These are phyloP conservation scores for Thelaira solivaga DNA, from an alignment of 2,888 invertebrate species.

Conservation along the genomic window DNA sequence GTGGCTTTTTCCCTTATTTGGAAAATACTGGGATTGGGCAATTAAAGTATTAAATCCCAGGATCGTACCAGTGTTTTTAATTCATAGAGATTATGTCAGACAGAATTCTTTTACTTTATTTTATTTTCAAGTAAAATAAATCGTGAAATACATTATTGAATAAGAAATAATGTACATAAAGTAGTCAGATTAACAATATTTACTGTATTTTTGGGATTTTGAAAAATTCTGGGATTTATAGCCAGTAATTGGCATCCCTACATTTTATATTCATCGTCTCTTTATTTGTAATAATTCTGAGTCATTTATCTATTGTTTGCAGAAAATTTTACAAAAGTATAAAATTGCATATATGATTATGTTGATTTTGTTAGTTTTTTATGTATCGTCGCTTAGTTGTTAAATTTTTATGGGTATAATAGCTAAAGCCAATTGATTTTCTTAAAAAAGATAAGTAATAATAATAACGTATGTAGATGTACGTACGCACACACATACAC, in stretches of 20 bases:
- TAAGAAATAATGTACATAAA: no score
- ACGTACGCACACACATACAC: no score
- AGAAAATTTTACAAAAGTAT: slow-evolving; percentile 12
- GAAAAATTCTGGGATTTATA: no score
- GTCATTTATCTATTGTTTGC: slow-evolving; percentile 31
- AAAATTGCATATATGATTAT: slow-evolving; percentile 54
- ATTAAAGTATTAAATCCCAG: no score
- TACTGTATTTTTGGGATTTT: no score
- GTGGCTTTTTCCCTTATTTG: slow-evolving; percentile 24
- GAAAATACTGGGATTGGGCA: no score
- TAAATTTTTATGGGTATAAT: slow-evolving; percentile 50
- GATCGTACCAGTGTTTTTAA: no score
- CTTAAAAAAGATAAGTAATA: neutral
- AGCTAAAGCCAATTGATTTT: slow-evolving; percentile 38
- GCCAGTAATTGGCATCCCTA: slow-evolving; percentile 15
- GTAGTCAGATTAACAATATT: no score
- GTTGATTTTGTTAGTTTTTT: slow-evolving; percentile 43
- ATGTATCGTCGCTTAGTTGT: slow-evolving; percentile 24
- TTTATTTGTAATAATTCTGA: slow-evolving; percentile 41
- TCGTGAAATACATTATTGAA: no score
- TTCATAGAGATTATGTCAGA: no score
- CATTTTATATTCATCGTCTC: slow-evolving; percentile 55
- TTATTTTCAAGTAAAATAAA: no score
- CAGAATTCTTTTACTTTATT: no score
- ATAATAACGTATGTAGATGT: neutral